A percentile compares a stretch with the other conserved stretches of the same genome.
phyloP scores from a whole-genome alignment of 2,113 vertebrate genomes.

The Panthera leo region DNA sequence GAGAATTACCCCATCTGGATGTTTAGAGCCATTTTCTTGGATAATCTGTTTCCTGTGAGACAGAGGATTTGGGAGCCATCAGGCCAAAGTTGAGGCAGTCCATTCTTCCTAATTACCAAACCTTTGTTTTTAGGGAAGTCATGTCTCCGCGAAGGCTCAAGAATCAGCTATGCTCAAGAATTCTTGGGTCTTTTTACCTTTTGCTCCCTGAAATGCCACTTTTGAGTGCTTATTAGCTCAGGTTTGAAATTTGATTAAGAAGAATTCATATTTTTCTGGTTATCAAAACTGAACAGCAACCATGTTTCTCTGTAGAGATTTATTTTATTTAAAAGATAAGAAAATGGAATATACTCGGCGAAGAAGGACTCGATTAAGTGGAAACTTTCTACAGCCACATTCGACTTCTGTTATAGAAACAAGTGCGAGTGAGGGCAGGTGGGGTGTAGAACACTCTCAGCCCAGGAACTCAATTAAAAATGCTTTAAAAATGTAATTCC shows the following conservation, averaged over 20 bases:
- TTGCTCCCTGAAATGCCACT: neutral
- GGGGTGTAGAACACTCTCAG: neutral
- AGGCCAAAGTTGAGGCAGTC: neutral
- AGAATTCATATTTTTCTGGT: constrained; percentile 9
- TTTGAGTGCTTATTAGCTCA: neutral
- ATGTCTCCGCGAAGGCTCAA: neutral
- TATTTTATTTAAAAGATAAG: constrained; percentile 52
- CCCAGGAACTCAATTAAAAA: constrained; percentile 57
- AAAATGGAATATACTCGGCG: neutral
- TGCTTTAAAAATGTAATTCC: constrained; percentile 64
- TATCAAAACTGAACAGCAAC: neutral
- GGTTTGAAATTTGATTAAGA: constrained; percentile 3
- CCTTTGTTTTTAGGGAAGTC: neutral
- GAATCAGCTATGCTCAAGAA: neutral
- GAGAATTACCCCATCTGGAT: neutral
- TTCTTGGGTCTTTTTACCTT: neutral
- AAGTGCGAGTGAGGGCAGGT: constrained; percentile 31
- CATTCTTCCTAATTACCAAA: neutral
- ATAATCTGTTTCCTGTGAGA: neutral
- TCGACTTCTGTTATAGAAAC: constrained; percentile 28
- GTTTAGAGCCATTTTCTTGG: neutral
- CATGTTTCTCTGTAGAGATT: neutral
- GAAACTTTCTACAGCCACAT: neutral
- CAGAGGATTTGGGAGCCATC: neutral
- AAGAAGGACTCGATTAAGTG: constrained; percentile 17